Evolutionary conservation across 1,140 invertebrate species (phyloP), one percentile per base, ranked within the genome.

Genomic region (Bombus turneri): DNA sequence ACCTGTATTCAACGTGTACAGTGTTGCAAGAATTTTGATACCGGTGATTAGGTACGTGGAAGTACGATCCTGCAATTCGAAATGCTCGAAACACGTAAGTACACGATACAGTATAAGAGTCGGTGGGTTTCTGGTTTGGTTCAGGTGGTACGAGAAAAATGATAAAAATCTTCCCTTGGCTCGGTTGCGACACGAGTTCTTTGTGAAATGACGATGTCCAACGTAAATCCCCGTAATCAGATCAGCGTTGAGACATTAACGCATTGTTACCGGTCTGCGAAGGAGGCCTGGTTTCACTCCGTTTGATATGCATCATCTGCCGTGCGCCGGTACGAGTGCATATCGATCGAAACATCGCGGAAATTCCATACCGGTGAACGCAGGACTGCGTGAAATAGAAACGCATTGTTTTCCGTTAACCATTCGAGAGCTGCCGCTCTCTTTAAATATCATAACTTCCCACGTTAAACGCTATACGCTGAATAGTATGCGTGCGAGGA

Each of bases 231-330:
- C 25, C 34, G 77, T 80, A 84, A 84, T 80, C 68, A 84, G 83
- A 84, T 84, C 66, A 53, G 31, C 31, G 34, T 37, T 13, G 75
- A 31, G 66, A 80, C 68, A 84, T 78, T 80, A 80, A 72, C 83
- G 66, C 76, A 80, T 84, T 80, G 83, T 84, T 80, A 47, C 82
- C 22, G 28, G 13, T 25, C 43, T n/a, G 10, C 37, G 53, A 77
- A 74, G 66, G 15, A 59, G 68, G 18, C 68, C 66, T 10, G 53
- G 69, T n/a, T n/a, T 43, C 66, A 81, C 47, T 69, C 57, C 64
- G 64, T 73, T 88, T 71, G 84, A 89, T 83, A 86, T 72, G 88
- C 72, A 86, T 85, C 83, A 85, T 85, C 83, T 81, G 59, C 64
- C 78, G 31, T 39, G 73, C 3, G 5, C 25, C 5, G 9, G 28